Base-by-base conservation (phyloP, 2,888 invertebrate species). In the Acleris emargana region DNA sequence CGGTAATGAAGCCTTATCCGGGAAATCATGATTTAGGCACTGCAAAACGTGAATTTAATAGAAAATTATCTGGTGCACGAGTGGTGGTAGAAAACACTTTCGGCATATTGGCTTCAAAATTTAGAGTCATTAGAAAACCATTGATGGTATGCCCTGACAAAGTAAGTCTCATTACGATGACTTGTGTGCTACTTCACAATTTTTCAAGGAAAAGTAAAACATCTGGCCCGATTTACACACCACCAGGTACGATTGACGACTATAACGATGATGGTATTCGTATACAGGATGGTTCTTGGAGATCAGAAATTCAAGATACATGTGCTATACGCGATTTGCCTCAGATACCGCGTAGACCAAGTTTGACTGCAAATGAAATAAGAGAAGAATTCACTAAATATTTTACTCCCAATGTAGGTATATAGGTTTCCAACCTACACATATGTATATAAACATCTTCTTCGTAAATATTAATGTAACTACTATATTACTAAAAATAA, bases 181-280 rank as follows among this genome's bases (percentile, higher is more conserved):
- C 43, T 6, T 64, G 64, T 53, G 17, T 59, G 25, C 28, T 64
- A 53, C 42, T 64, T 28, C 64, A 64, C 47, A 64, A 58, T 53
- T 64, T 64, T 47, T 58, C 53, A 42, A 58, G 58, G 50, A 59
- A 25, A 13, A 64, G 64, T 32, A 28, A 25, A 16, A 43, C 53
- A 28, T 64, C 58, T 43, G 5, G 45, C 9, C 43, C 43, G 45
- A 58, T 51, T 28, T 58, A 64, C 20, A 60, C 50, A 32, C 60
- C 51, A n/a, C 42, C 60, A n/a, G 60, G 60, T 7, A 18, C 32
- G 16, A 17, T 32, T 6, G 60, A 60, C 22, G 28, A 16, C 25
- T 28, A 28, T 28, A n/a, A n/a, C n/a, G n/a, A n/a, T n/a, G n/a
- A n/a, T n/a, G n/a, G n/a, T n/a, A n/a, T n/a, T n/a, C n/a, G n/a